Evolutionary conservation across 2,797 vertebrate genomes (phyloP).

Genomic region (Centropyge bicolor): DNA sequence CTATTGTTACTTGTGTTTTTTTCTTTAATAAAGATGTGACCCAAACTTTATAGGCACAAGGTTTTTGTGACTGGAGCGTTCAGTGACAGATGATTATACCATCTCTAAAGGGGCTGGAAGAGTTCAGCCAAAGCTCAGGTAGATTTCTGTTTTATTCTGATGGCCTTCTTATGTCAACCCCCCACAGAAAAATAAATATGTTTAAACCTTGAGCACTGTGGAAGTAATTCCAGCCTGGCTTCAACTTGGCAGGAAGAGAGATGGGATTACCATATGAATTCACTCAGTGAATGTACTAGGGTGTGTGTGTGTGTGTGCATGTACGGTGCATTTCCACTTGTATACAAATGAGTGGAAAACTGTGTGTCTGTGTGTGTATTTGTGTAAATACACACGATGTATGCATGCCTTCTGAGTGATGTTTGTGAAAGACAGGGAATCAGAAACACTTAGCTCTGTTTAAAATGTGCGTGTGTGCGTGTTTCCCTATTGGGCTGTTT

Average conservation of each 20-base stretch:
- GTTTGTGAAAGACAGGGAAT: constrained; percentile 41
- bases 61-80: constrained; percentile 11
- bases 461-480: constrained; percentile 17
- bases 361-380: constrained; percentile 25
- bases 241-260: constrained; percentile 69
- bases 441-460: constrained; percentile 45
- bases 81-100: constrained; percentile 35
- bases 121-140: constrained; percentile 69
- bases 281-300: constrained; percentile 44
- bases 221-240: constrained; percentile 66
- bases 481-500: constrained; percentile 7
- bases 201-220: constrained; percentile 67
- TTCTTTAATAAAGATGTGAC: neutral
- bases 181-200: constrained; percentile 75
- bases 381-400: constrained; percentile 52
- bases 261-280: constrained; percentile 81
- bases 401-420: constrained; percentile 40
- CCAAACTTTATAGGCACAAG: neutral
- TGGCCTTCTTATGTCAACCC: constrained; percentile 72
- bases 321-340: constrained; percentile 27
- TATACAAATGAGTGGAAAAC: constrained; percentile 49
- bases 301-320: constrained; percentile 34
- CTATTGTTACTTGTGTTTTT: neutral
- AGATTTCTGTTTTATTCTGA: constrained; percentile 62
- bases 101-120: constrained; percentile 20